Percentiles rank a stretch among this genome's conserved stretches.
Evolutionary conservation across 2,113 vertebrate species (phyloP).

Genomic region (Apeltes quadracus): DNA sequence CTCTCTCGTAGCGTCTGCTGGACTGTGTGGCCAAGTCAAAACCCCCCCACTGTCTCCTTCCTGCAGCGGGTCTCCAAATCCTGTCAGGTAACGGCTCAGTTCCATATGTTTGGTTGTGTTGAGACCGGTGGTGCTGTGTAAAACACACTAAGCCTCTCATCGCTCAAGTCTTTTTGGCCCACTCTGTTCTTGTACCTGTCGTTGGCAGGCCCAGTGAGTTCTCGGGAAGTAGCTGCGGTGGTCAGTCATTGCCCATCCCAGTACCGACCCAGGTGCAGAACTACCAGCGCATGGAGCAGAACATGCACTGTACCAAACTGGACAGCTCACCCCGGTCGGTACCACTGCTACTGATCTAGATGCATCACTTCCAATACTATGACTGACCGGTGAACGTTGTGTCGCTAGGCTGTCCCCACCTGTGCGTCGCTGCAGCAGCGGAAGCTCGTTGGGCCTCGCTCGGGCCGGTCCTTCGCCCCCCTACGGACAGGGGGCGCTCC

Average conservation of each 20-base stretch:
- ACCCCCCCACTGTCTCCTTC: slow-evolving; percentile 89
- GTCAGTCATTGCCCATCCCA: slow-evolving; percentile 89
- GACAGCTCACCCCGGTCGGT: slow-evolving; percentile 83
- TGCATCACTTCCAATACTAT: not conserved
- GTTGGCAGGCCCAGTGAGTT: slow-evolving; percentile 82
- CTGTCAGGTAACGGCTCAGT: slow-evolving; percentile 82
- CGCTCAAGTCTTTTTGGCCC: slow-evolving; percentile 27
- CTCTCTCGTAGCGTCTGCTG: slow-evolving; percentile 89
- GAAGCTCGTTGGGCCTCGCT: slow-evolving; percentile 82
- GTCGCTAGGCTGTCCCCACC: slow-evolving; percentile 77
- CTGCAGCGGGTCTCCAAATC: slow-evolving; percentile 87
- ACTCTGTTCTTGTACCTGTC: slow-evolving; percentile 38
- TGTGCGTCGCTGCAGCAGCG: slow-evolving; percentile 86
- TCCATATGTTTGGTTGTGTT: not conserved
- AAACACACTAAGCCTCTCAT: not conserved
- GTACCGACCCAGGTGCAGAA: slow-evolving; percentile 97
- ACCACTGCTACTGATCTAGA: not conserved
- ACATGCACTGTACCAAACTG: slow-evolving; percentile 86
- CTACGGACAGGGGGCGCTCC: slow-evolving; percentile 75
- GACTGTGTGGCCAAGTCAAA: slow-evolving; percentile 87
- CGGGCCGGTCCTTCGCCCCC: slow-evolving; percentile 87
- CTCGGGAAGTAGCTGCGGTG: slow-evolving; percentile 73
- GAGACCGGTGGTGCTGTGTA: not conserved
- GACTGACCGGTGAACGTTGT: not conserved
- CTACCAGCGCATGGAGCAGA: slow-evolving; percentile 95